Evolutionary conservation across 1,140 invertebrate genomes (phyloP).

Genomic region (Brachionus plicatilis): DNA sequence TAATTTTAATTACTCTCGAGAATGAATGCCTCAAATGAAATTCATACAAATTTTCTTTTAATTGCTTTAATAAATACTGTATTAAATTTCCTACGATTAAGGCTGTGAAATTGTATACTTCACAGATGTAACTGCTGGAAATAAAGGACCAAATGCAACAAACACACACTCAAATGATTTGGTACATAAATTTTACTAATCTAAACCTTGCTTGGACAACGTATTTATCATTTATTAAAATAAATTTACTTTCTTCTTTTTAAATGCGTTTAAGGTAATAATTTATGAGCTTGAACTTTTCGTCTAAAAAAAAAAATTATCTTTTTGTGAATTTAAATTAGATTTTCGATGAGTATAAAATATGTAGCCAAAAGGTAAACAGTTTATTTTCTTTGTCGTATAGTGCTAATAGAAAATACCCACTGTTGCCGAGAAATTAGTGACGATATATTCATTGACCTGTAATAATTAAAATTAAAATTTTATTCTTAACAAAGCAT

Average conservation of each 20-base stretch:
- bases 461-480: background rate
- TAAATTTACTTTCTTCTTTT: background rate
- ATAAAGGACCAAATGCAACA: background rate
- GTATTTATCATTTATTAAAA: background rate
- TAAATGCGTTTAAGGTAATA: background rate
- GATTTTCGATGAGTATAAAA: background rate
- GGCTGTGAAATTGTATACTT: background rate
- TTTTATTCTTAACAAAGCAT: background rate
- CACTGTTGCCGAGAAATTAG: background rate
- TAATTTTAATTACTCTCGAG: background rate
- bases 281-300: slow-evolving; percentile 22
- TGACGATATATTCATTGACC: background rate
- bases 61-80: background rate
- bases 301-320: background rate
- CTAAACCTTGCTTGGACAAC: background rate
- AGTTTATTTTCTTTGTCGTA: background rate
- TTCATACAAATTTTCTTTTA: background rate
- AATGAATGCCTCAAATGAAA: background rate
- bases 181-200: background rate
- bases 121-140: background rate
- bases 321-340: background rate
- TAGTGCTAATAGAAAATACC: background rate
- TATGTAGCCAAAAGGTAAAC: background rate
- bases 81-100: background rate
- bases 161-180: background rate